These are phyloP conservation scores for Epinephelus awoara DNA, from an alignment of 2,797 vertebrate genomes.

Conservation along the genomic window DNA sequence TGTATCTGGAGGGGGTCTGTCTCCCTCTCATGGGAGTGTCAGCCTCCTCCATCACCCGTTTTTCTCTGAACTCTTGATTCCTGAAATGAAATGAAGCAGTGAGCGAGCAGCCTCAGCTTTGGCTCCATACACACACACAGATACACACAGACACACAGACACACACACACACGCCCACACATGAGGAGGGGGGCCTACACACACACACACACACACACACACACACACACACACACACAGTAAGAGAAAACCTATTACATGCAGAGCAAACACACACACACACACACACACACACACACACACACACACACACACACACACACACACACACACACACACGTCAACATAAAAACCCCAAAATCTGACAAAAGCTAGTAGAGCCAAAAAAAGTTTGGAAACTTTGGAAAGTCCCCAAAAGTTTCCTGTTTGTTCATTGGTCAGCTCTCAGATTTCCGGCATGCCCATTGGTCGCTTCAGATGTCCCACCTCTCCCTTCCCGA, in stretches of 20 bases:
- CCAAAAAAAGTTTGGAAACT: slow-evolving; percentile 60
- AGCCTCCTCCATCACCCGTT: slow-evolving; percentile 25
- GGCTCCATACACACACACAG: slow-evolving; percentile 1
- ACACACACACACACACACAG: neutral
- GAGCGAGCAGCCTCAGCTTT: slow-evolving; percentile 14
- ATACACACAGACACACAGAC: slow-evolving; percentile 10
- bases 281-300: fast-evolving
- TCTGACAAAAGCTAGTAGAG: slow-evolving; percentile 48
- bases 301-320: neutral
- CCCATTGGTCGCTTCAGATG: slow-evolving; percentile 61
- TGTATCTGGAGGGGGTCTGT: slow-evolving; percentile 29
- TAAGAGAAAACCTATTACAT: no score
- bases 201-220: neutral
- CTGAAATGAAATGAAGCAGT: slow-evolving; percentile 61
- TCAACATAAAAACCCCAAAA: slow-evolving; percentile 43
- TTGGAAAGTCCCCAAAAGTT: slow-evolving; percentile 81
- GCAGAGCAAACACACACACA: neutral
- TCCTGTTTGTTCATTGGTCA: slow-evolving; percentile 72
- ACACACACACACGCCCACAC: slow-evolving; percentile 12
- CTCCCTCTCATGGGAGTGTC: slow-evolving; percentile 17
- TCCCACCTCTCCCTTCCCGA: slow-evolving; percentile 57
- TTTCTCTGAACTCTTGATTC: slow-evolving; percentile 62
- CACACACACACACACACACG: slow-evolving; percentile 16
- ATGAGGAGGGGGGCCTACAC: neutral
- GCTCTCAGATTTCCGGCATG: slow-evolving; percentile 51